These are phyloP conservation scores for Bovichtus diacanthus DNA, from an alignment of 2,797 vertebrate species.

Conservation along the genomic window DNA sequence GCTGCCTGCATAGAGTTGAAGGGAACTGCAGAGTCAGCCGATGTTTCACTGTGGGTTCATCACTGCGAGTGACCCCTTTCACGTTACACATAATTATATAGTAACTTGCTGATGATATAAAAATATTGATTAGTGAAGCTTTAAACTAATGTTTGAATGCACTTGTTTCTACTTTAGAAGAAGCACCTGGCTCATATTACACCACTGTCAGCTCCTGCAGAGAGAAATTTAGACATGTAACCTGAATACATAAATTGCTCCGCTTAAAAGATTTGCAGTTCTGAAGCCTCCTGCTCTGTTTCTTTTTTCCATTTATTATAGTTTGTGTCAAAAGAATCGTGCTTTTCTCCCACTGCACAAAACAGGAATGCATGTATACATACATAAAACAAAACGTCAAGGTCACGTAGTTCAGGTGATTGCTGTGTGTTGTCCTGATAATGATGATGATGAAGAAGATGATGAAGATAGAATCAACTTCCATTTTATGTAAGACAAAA, in stretches of 20 bases:
- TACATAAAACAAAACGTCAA: background rate
- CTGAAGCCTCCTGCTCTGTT: background rate
- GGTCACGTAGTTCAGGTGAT: background rate
- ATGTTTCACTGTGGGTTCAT: background rate
- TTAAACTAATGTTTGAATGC: background rate
- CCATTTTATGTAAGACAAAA: background rate
- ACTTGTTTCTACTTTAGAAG: background rate
- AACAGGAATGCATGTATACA: background rate
- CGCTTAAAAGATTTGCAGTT: constrained; percentile 2
- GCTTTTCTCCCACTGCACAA: background rate
- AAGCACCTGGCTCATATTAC: constrained; percentile 1
- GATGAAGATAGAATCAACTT: background rate
- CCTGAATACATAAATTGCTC: constrained; percentile 33
- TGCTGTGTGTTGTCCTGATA: background rate
- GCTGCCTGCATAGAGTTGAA: background rate
- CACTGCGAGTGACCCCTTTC: background rate
- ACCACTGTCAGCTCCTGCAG: background rate
- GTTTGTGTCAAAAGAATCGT: background rate
- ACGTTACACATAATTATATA: background rate
- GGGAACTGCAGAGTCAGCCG: background rate
- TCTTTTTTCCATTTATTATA: constrained; percentile 14
- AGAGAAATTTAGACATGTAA: constrained; percentile 1
- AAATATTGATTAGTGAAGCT: constrained; percentile 8
- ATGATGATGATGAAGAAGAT: background rate
- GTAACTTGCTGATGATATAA: background rate